Base-by-base conservation (phyloP, 2,888 invertebrate species). In the Andrena haemorrhoa region DNA sequence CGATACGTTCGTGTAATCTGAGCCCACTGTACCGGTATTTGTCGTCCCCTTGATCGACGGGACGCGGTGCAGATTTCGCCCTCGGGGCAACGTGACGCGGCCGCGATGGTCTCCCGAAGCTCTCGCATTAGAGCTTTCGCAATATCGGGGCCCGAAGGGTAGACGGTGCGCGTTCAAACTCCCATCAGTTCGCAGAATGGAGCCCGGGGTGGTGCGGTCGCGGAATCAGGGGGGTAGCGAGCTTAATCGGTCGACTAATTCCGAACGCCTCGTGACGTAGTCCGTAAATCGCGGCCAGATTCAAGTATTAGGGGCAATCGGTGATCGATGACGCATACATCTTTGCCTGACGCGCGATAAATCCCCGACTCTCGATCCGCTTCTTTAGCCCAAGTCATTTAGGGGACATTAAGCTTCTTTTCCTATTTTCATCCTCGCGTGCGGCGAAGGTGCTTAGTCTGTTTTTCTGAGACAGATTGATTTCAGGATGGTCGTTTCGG, bases 191-290 rank as follows among this genome's bases (percentile, higher is more conserved):
- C 73, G 85, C 64, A 63, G 75, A 72, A 53, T 63, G 60, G 56
- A 73, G 70, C 75, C 63, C 63, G 64, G 74, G 79, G 74, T 65
- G 47, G 31, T 23, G 16, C 31, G 61, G 26, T 47, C 63, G 47
- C 41, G 12, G 23, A 61, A n/a, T n/a, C 51, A 35, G 29, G 69
- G 69, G 72, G 29, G n/a, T 23, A 26, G 31, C 72, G 78, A 85
- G 89, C 87, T 90, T 91, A 91, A 91, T 91, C 89, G 86, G 79
- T 83, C 86, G 82, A 88, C 88, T 91, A 91, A 91, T 91, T 87
- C 79, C 75, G 29, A 79, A 69, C 70, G 69, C 74, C 65, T 64
- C 64, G 72, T 60, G 72, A 41, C 77, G 74, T 65, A 70, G 61
- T 61, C 72, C 63, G 75, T 75, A 75, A 66, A 75, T 82, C 74